A percentile compares a stretch with the other conserved stretches of the same genome.
Evolutionary conservation across 2,113 vertebrate genomes (phyloP).

Genomic region (Rhinolophus ferrumequinum): DNA sequence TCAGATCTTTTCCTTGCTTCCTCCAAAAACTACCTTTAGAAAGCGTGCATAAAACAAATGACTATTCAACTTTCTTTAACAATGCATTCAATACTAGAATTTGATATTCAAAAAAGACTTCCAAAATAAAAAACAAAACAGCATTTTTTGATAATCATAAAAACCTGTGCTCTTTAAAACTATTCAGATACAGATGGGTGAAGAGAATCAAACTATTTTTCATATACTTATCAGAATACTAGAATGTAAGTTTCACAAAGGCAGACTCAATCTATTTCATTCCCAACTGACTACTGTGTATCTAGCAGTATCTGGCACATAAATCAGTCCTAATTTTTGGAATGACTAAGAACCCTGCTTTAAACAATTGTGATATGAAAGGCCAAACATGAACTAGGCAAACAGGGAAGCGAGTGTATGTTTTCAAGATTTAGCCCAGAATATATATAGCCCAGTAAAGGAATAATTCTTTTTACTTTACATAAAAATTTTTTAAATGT

Average conservation of each 20-base stretch:
- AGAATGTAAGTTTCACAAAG: neutral
- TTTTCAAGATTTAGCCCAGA: slow-evolving; percentile 5
- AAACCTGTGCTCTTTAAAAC: neutral
- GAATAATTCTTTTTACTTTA: slow-evolving; percentile 14
- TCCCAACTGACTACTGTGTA: neutral
- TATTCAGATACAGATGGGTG: neutral
- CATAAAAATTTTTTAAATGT: neutral
- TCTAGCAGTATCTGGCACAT: neutral
- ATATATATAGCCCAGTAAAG: neutral
- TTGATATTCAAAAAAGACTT: neutral
- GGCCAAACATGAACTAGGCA: neutral
- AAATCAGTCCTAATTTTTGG: neutral
- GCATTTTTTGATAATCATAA: neutral
- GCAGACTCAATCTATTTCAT: neutral
- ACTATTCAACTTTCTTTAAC: neutral
- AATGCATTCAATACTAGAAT: neutral
- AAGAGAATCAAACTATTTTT: slow-evolving; percentile 21
- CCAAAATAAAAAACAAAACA: neutral
- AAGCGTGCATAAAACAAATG: slow-evolving; percentile 23
- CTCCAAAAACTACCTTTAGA: slow-evolving; percentile 15
- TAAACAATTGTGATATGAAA: neutral
- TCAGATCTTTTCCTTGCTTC: neutral
- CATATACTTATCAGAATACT: neutral
- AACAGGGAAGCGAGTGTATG: neutral
- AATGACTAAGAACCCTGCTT: slow-evolving; percentile 4